Base-by-base conservation (phyloP, 2,113 vertebrate genomes). In the Rhineura floridana region DNA sequence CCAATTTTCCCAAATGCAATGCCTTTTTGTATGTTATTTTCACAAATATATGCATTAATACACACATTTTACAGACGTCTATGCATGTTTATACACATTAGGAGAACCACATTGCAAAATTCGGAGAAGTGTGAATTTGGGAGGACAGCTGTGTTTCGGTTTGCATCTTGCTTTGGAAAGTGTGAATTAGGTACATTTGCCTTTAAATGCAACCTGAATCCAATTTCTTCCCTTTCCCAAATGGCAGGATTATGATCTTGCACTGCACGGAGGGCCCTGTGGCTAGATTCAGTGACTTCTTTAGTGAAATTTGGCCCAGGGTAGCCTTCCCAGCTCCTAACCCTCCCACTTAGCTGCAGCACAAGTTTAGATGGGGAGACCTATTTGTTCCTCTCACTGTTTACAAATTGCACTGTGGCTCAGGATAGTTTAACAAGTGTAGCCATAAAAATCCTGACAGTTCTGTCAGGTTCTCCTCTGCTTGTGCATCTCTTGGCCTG, bases 361-460 rank as follows among this genome's bases (percentile, higher is more conserved):
- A 79, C 23, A 33, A 72, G 19, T 21, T 25, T 13, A 42, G 73
- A 92, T 83, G 4, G 46, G n/a, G 82, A 84, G 3, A 17, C 78
- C 85, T 75, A 55, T 2, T 81, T 78, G 12, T 76, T 19, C 76
- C 48, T 83, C 30, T 3, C 67, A 13, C 33, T 89, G 5, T 87
- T 91, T 69, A 82, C 23, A 88, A 87, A 44, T 82, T 87, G 52
- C 12, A 90, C 0, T 86, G 33, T 92, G 30, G 72, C 7, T 46
- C 73, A 83, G 15, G 11, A 12, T 77, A 83, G 84, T 2, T 72
- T 84, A 83, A 6, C 2, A 80, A 65, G 86, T 2, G 21, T 67
- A 59, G 3, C 84, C 79, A 2, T 19, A 67, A 8, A 84, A 70
- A 48, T 55, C 6, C 8, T 50, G 69, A 81, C 1, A 17, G 44